Evolutionary conservation across 2,888 invertebrate genomes (phyloP).

Genomic region (Charanyca ferruginea): DNA sequence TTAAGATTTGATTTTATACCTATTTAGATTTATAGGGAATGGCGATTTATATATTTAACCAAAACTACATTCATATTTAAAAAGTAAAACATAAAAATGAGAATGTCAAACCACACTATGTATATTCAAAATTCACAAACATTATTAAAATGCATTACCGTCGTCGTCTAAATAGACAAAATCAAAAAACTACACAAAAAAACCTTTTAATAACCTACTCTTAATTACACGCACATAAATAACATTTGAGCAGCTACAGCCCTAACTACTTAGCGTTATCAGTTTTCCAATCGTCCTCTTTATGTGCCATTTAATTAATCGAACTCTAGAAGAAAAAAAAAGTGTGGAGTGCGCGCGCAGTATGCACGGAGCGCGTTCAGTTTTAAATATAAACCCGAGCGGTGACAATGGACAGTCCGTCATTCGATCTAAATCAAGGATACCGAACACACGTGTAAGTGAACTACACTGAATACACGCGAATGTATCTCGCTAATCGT

Average conservation of each 20-base stretch:
- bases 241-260: constrained; percentile 62
- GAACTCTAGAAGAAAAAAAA: constrained; percentile 68
- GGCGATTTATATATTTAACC: too few relatives aligned
- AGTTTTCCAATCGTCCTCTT: constrained; percentile 74
- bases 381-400: constrained; percentile 83
- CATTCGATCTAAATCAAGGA: constrained; percentile 81
- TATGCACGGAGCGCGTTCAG: constrained; percentile 78
- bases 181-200: constrained; percentile 18
- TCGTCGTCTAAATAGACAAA: constrained; percentile 27
- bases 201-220: constrained; percentile 30
- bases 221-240: constrained; percentile 62
- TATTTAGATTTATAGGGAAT: too few relatives aligned
- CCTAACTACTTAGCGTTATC: constrained; percentile 73
- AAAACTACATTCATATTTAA: background rate
- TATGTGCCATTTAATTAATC: constrained; percentile 83
- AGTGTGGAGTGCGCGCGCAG: constrained; percentile 73
- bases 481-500: constrained; percentile 56
- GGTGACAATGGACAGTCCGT: constrained; percentile 86
- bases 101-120: background rate
- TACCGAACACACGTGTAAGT: constrained; percentile 66
- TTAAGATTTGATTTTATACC: too few relatives aligned
- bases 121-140: background rate
- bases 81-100: background rate
- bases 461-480: too few relatives aligned
- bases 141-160: constrained; percentile 1